Evolutionary conservation across 1,140 invertebrate genomes (phyloP), one percentile per base, ranked within the genome.

Genomic region (Nasonia vitripennis): DNA sequence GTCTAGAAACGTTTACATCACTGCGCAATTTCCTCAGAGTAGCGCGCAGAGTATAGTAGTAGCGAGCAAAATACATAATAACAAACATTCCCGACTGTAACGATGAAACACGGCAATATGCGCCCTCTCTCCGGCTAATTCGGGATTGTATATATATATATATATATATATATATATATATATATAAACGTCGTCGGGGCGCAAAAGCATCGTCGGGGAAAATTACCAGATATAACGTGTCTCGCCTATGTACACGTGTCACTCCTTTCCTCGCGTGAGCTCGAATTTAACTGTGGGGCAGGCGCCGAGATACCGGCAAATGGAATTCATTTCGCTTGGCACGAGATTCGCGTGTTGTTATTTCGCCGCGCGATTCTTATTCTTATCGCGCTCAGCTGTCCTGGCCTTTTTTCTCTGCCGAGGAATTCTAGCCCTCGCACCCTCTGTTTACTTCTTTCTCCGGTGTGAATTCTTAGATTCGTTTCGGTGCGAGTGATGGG

Each of bases 261-360:
- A 17, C 73, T 75, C 37, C 37, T n/a, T 75, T n/a, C 73, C 20
- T 78, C 75, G 75, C 75, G 75, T 78, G 75, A 45, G 41, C 41
- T 12, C 74, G 17, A 78, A 78, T 78, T 78, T 23, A 78, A 78
- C 75, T 45, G 7, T 34, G 9, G 27, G 17, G 55, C 55, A 55
- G 12, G 20, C 20, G 6, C 20, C 5, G 6, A 7, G 6, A 62
- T 45, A 45, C 6, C 20, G 20, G 14, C 14, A 62, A 62, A 62
- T 71, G 31, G 10, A 31, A 27, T 75, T 45, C 37, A 75, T 45
- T 45, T 37, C 37, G 34, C 37, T 75, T 37, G 37, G 27, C 73
- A 75, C 73, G 73, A 75, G 34, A 75, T 75, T 37, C 37, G 31
- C 20, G 55, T 62, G 20, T n/a, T 51, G 48, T 51, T 37, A 37